phyloP scores from a whole-genome alignment of 2,797 vertebrate species.

The Anomalospiza imberbis region DNA sequence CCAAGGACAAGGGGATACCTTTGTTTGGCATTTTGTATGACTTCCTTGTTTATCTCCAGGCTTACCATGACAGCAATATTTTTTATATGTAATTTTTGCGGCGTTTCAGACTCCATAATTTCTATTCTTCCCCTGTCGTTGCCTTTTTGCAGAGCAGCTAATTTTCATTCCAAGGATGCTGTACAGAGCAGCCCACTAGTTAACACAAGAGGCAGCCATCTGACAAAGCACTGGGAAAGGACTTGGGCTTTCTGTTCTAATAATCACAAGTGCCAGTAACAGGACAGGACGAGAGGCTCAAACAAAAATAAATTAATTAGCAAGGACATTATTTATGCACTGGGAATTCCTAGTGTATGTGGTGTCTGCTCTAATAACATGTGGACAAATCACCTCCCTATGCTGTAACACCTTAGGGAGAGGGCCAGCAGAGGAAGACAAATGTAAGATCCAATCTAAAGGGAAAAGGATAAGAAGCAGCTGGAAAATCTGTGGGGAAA shows the following conservation, averaged over 20 bases:
- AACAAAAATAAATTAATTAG: constrained; percentile 66
- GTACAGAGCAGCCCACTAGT: not conserved
- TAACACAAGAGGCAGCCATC: not conserved
- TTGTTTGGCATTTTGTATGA: not conserved
- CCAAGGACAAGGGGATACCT: not conserved
- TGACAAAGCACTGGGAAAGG: constrained; percentile 20
- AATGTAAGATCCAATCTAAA: not conserved
- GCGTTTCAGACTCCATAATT: not conserved
- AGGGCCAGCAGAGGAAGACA: not conserved
- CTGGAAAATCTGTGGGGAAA: not conserved
- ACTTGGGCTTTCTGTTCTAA: constrained; percentile 30
- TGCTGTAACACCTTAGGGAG: not conserved
- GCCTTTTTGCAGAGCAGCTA: not conserved
- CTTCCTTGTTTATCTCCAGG: not conserved
- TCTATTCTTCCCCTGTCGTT: not conserved
- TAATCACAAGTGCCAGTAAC: constrained; percentile 29
- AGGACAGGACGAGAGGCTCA: constrained; percentile 7
- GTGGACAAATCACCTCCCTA: constrained; percentile 11
- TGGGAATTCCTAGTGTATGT: constrained; percentile 49
- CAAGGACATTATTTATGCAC: constrained; percentile 62
- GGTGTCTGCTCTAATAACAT: constrained; percentile 60
- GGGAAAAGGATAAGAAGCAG: not conserved
- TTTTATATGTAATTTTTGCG: not conserved
- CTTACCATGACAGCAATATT: not conserved
- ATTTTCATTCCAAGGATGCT: constrained; percentile 11